Evolutionary conservation across 2,888 invertebrate species (phyloP).

Genomic region (Dexiosoma caninum): DNA sequence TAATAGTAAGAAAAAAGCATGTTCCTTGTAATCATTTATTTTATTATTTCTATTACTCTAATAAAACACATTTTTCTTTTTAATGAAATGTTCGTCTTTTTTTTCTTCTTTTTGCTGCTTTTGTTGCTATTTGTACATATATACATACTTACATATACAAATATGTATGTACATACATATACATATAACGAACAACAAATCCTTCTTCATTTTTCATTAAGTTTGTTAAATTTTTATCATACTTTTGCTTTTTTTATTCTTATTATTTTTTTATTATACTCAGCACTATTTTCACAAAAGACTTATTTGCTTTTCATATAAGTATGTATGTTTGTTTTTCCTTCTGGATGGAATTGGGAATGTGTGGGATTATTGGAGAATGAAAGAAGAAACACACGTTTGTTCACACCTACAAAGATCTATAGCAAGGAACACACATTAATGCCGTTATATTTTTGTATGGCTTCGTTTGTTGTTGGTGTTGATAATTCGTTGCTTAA

Average conservation of each 20-base stretch:
- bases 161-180: too few relatives aligned
- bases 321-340: neutral
- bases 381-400: neutral
- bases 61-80: conserved; percentile 19
- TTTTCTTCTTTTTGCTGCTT: neutral
- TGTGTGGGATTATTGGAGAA: neutral
- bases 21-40: conserved; percentile 55
- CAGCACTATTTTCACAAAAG: conserved; percentile 52
- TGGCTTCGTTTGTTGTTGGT: conserved; percentile 27
- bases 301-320: conserved; percentile 22
- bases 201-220: conserved; percentile 60
- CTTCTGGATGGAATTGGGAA: neutral
- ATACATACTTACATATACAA: too few relatives aligned
- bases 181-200: conserved; percentile 5
- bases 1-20: conserved; percentile 32
- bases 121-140: too few relatives aligned
- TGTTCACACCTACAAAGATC: neutral
- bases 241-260: neutral
- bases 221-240: conserved; percentile 53
- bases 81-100: conserved; percentile 28
- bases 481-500: conserved; percentile 59
- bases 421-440: neutral
- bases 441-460: conserved; percentile 32
- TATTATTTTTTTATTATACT: conserved; percentile 29
- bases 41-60: conserved; percentile 31